A percentile compares a stretch with the other conserved stretches of the same genome.
Evolutionary conservation across 2,797 vertebrate genomes (phyloP).

Genomic region (Phrynocephalus guinanensis): DNA sequence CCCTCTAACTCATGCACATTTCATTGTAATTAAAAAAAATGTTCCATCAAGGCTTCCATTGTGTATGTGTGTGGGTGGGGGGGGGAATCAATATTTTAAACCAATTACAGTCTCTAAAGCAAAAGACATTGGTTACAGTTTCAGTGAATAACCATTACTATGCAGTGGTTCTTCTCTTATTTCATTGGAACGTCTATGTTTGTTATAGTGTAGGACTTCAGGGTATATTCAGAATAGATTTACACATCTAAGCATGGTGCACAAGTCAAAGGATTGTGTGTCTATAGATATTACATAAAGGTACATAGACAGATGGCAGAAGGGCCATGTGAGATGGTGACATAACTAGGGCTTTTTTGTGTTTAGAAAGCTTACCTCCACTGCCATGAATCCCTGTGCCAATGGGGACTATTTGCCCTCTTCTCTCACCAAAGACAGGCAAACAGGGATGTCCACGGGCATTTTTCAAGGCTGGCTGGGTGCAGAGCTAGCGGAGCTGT

Average conservation of each 20-base stretch:
- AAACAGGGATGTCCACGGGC: too few relatives aligned
- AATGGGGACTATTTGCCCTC: too few relatives aligned
- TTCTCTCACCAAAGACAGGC: too few relatives aligned
- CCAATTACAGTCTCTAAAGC: constrained; percentile 31
- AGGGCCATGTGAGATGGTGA: not conserved
- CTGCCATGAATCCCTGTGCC: too few relatives aligned
- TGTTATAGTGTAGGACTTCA: not conserved
- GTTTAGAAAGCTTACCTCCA: not conserved
- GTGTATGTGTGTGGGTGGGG: accelerated
- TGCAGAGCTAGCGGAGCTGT: too few relatives aligned
- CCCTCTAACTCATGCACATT: not conserved
- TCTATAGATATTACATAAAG: not conserved
- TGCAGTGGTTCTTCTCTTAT: not conserved
- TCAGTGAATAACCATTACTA: not conserved
- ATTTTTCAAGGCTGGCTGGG: too few relatives aligned
- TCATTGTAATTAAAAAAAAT: constrained; percentile 37
- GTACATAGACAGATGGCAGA: not conserved
- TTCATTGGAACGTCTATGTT: not conserved
- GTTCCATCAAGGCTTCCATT: constrained; percentile 14
- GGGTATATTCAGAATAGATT: not conserved
- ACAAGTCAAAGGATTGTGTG: not conserved
- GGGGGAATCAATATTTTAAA: not conserved
- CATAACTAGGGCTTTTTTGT: not conserved
- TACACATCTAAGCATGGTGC: not conserved
- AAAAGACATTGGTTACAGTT: not conserved